Conservation (phyloP, 2,888 invertebrate genomes). For the Patella pellucida region DNA sequence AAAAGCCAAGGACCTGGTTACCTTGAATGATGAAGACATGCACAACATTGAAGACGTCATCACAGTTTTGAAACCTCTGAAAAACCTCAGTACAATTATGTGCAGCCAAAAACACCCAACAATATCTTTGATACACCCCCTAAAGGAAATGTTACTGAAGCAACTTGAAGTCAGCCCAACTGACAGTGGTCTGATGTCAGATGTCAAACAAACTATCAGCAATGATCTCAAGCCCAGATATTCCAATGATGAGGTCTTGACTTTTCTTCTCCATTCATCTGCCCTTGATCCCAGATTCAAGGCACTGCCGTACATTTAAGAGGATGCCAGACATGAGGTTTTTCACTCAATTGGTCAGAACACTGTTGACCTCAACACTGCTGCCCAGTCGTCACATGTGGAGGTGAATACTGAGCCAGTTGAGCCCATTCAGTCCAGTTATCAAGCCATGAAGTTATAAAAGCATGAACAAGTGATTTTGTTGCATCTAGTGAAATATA, state of each 20-base stretch:
- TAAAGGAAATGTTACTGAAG: slow-evolving; percentile 9
- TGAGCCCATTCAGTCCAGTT: too few relatives aligned
- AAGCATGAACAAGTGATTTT: too few relatives aligned
- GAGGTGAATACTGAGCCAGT: too few relatives aligned
- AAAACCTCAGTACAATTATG: slow-evolving; percentile 9
- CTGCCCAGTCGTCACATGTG: too few relatives aligned
- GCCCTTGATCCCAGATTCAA: slow-evolving; percentile 13
- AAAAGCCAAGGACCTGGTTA: too few relatives aligned
- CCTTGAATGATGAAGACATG: background rate
- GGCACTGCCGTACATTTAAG: background rate
- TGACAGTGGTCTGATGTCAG: background rate
- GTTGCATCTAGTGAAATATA: too few relatives aligned
- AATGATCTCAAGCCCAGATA: slow-evolving; percentile 5
- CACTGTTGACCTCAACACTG: background rate
- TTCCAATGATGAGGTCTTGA: too few relatives aligned
- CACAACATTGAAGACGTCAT: slow-evolving; percentile 13
- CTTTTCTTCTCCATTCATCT: too few relatives aligned
- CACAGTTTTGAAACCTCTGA: slow-evolving; percentile 2
- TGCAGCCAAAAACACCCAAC: slow-evolving; percentile 14
- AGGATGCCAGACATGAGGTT: background rate
- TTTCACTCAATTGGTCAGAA: background rate
- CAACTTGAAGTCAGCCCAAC: background rate
- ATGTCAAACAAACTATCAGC: background rate
- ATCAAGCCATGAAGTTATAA: too few relatives aligned
- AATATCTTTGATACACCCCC: slow-evolving; percentile 11